phyloP scores from a whole-genome alignment of 92 coral and sea anemone genomes.

The Blastomussa wellsi region DNA sequence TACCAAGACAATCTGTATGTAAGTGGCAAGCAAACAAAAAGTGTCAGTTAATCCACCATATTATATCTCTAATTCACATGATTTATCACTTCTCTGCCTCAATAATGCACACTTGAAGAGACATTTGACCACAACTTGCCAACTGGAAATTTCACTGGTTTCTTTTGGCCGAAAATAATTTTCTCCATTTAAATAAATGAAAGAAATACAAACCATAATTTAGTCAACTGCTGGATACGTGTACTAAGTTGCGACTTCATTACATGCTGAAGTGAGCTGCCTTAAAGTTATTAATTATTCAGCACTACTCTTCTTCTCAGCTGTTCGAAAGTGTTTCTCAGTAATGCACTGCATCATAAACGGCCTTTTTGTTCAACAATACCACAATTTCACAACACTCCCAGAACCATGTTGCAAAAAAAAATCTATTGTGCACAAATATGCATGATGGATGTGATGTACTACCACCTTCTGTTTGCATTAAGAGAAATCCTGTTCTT shows the following conservation, averaged over 20 bases:
- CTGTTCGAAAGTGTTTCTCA: neutral
- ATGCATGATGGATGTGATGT: too few relatives aligned
- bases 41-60: too few relatives aligned
- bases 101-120: neutral
- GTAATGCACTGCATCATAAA: constrained; percentile 7
- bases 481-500: too few relatives aligned
- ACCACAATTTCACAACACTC: too few relatives aligned
- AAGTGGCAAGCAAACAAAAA: neutral
- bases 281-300: constrained; percentile 24
- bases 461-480: too few relatives aligned
- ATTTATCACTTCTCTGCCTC: neutral
- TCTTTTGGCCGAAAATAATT: neutral
- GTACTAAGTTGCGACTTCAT: neutral
- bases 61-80: neutral
- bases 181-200: neutral
- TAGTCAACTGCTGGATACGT: neutral
- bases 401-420: too few relatives aligned
- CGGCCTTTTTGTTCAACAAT: too few relatives aligned
- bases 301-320: neutral
- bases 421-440: too few relatives aligned
- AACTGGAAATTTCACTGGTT: neutral
- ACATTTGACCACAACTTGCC: neutral
- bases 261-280: neutral
- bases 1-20: neutral
- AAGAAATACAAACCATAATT: neutral